Conservation (phyloP, 1,140 invertebrate species). For the Trachymyrmex septentrionalis region DNA sequence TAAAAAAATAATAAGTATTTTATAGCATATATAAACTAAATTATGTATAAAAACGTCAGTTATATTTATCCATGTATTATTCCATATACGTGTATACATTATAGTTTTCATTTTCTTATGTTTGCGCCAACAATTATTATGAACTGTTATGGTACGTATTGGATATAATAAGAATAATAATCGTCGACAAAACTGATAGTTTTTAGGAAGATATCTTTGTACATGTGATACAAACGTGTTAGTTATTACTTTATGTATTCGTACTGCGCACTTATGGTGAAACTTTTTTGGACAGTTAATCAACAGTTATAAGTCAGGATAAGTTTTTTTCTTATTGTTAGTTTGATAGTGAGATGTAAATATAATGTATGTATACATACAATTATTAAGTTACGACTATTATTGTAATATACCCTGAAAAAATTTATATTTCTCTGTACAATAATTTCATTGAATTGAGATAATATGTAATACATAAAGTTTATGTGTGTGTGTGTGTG, state of each 20-base stretch:
- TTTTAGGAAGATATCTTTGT: constrained; percentile 2
- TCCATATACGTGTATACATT: not conserved
- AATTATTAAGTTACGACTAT: constrained; percentile 47
- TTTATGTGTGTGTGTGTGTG: constrained; percentile 33
- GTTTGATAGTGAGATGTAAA: constrained; percentile 26
- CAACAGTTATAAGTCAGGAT: constrained; percentile 4
- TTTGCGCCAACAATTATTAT: not conserved
- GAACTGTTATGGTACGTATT: constrained; percentile 16
- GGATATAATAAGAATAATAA: not conserved
- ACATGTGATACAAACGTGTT: constrained; percentile 24
- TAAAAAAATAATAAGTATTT: not conserved
- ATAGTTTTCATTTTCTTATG: not conserved
- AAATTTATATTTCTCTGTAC: constrained; percentile 46
- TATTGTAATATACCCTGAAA: constrained; percentile 48
- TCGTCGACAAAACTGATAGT: constrained; percentile 33
- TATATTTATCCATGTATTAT: constrained; percentile 11
- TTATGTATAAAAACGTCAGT: not conserved
- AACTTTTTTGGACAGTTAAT: constrained; percentile 15
- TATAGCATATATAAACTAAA: not conserved
- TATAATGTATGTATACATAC: constrained; percentile 24
- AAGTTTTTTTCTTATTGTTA: not conserved
- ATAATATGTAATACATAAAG: constrained; percentile 33
- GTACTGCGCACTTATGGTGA: constrained; percentile 23
- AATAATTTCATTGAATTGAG: constrained; percentile 44
- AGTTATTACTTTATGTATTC: constrained; percentile 6